Percentiles rank a stretch among this genome's conserved stretches.
Evolutionary conservation across 1,140 invertebrate species (phyloP).

Genomic region (Rhizoglyphus robini): DNA sequence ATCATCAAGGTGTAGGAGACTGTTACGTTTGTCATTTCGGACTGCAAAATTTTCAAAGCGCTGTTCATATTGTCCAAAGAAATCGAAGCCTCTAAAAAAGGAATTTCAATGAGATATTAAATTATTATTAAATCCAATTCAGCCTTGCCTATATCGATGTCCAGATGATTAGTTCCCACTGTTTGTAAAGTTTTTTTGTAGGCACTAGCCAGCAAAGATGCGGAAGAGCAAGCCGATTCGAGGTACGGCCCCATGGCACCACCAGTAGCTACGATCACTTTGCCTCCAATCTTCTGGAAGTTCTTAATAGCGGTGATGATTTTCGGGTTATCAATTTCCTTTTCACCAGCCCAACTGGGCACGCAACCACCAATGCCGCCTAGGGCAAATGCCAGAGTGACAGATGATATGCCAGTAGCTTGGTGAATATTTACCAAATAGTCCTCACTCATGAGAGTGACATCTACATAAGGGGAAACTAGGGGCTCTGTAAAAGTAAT

Average conservation of each 20-base stretch:
- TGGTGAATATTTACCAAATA: constrained; percentile 24
- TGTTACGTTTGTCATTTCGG: constrained; percentile 21
- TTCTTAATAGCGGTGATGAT: constrained; percentile 25
- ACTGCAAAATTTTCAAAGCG: constrained; percentile 26
- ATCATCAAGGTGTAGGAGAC: constrained; percentile 28
- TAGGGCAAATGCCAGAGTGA: constrained; percentile 27
- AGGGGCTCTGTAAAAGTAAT: constrained; percentile 7
- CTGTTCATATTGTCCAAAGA: constrained; percentile 24
- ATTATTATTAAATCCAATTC: not conserved
- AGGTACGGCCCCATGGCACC: constrained; percentile 29
- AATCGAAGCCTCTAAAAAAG: constrained; percentile 23
- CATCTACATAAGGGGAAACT: constrained; percentile 20
- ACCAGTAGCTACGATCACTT: constrained; percentile 24
- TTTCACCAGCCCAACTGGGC: constrained; percentile 27
- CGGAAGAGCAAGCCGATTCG: constrained; percentile 24
- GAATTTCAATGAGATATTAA: not conserved
- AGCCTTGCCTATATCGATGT: constrained; percentile 26
- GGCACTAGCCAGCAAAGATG: constrained; percentile 20
- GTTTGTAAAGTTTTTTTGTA: constrained; percentile 25
- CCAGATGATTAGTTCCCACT: constrained; percentile 27
- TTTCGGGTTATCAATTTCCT: constrained; percentile 22
- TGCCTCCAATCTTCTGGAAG: constrained; percentile 25
- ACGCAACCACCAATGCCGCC: constrained; percentile 26
- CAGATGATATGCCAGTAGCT: constrained; percentile 23
- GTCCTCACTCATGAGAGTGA: constrained; percentile 2